Conservation (phyloP, 2,113 vertebrate genomes). For the Leucosticte australis region DNA sequence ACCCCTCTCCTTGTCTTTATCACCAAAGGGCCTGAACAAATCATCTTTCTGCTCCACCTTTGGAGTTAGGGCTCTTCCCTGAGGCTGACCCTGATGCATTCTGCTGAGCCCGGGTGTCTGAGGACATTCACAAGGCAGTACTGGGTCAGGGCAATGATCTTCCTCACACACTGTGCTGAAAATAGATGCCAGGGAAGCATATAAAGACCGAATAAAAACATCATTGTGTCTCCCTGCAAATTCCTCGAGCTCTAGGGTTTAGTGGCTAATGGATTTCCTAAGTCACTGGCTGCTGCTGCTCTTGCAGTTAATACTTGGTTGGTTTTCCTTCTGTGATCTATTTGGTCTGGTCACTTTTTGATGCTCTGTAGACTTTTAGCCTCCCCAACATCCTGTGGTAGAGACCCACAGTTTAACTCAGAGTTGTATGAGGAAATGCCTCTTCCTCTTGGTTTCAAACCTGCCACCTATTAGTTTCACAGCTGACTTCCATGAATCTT, state of each 20-base stretch:
- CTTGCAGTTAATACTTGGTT: background rate
- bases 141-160: background rate
- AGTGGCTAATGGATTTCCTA: background rate
- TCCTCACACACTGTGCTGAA: background rate
- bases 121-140: background rate
- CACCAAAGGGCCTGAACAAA: background rate
- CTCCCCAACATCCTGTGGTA: background rate
- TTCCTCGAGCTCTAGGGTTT: background rate
- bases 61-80: background rate
- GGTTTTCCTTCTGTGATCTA: background rate
- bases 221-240: background rate
- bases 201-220: background rate
- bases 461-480: background rate
- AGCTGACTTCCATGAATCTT: background rate
- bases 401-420: background rate
- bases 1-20: background rate
- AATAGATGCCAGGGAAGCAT: background rate
- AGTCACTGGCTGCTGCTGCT: background rate
- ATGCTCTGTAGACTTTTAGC: background rate
- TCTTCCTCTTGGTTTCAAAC: background rate
- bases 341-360: background rate
- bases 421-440: background rate
- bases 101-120: background rate
- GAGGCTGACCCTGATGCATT: background rate
- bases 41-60: background rate